These are phyloP conservation scores for Sprattus sprattus DNA, from an alignment of 2,113 vertebrate genomes.

Conservation along the genomic window DNA sequence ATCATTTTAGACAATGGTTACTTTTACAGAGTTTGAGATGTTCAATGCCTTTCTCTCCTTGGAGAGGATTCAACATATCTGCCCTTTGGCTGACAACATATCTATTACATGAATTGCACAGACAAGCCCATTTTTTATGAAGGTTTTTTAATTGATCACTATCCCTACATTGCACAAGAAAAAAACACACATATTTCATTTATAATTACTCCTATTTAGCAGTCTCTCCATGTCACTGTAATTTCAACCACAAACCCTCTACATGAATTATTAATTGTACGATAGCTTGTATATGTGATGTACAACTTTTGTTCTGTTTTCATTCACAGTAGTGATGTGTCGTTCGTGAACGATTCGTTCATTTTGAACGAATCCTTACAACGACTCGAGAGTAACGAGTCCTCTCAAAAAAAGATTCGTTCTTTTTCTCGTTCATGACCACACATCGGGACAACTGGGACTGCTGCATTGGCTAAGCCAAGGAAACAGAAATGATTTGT, in stretches of 20 bases:
- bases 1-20: conserved; percentile 3
- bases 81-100: not conserved
- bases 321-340: too few species aligned
- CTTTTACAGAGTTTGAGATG: not conserved
- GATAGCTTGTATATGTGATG: not conserved
- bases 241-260: not conserved
- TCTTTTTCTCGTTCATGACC: too few species aligned
- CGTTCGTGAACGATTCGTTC: too few species aligned
- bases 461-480: too few species aligned
- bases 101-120: not conserved
- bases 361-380: too few species aligned
- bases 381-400: too few species aligned
- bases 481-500: too few species aligned
- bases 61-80: not conserved
- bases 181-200: not conserved
- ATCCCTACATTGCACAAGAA: not conserved
- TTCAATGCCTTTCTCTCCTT: not conserved
- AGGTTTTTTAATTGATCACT: not conserved
- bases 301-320: not conserved
- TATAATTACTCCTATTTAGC: not conserved
- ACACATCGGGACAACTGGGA: too few species aligned
- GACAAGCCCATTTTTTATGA: not conserved
- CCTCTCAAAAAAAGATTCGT: too few species aligned
- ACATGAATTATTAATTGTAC: not conserved
- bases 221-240: not conserved